These are phyloP conservation scores for Rhopalosiphum padi DNA, from an alignment of 1,140 invertebrate species.

Conservation along the genomic window DNA sequence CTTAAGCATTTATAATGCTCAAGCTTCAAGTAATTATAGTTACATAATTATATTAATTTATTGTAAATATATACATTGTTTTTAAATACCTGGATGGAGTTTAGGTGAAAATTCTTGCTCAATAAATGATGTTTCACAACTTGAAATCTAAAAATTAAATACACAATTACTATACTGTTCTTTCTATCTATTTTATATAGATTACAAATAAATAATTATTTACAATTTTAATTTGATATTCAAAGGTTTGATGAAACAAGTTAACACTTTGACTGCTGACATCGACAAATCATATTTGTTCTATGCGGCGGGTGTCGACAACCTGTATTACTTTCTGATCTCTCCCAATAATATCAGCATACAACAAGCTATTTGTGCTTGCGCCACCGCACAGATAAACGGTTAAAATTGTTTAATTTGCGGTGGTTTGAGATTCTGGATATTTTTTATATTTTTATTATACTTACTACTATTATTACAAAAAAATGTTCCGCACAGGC, in stretches of 20 bases:
- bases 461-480: too few species aligned
- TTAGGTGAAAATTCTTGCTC: slow-evolving; percentile 39
- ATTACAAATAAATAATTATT: neutral
- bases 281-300: too few species aligned
- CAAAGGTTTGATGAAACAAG: neutral
- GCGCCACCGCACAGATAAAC: too few species aligned
- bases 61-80: neutral
- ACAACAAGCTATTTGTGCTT: too few species aligned
- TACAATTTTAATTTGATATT: neutral
- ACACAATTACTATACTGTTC: neutral
- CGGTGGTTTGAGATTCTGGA: too few species aligned
- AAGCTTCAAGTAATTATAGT: neutral
- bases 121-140: slow-evolving; percentile 50
- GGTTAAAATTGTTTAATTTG: too few species aligned
- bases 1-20: neutral
- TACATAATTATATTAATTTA: neutral
- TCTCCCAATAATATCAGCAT: too few species aligned
- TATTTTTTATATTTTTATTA: too few species aligned
- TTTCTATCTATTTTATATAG: neutral
- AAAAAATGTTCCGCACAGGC: too few species aligned
- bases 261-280: too few species aligned
- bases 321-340: too few species aligned
- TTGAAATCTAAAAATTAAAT: slow-evolving; percentile 27
- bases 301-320: too few species aligned
- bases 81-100: slow-evolving; percentile 53